Evolutionary conservation across 2,888 invertebrate genomes (phyloP).

Genomic region (Hypercompe scribonia): DNA sequence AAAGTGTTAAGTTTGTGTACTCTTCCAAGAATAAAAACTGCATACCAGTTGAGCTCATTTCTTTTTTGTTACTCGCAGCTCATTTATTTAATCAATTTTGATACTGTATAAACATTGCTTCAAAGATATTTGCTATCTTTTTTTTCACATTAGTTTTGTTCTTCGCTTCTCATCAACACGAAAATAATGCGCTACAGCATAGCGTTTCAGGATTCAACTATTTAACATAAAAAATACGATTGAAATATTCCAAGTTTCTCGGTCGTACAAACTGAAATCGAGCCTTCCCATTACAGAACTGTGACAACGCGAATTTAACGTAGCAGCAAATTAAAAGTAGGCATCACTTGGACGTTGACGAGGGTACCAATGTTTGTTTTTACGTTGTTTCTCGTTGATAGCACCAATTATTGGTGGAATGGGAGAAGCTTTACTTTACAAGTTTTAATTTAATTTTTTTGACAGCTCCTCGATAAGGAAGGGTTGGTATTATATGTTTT

Average conservation of each 20-base stretch:
- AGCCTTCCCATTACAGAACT: slow-evolving; percentile 19
- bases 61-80: no score
- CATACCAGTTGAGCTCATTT: no score
- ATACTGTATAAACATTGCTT: no score
- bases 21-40: no score
- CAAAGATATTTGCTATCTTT: no score
- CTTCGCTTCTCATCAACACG: no score
- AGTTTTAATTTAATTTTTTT: slow-evolving; percentile 21
- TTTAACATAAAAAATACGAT: slow-evolving; percentile 1
- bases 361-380: slow-evolving; percentile 59
- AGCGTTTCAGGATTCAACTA: no score
- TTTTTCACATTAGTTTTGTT: no score
- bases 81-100: no score
- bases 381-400: slow-evolving; percentile 44
- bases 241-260: not conserved
- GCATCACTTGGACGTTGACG: slow-evolving; percentile 69
- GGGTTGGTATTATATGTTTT: not conserved
- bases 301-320: slow-evolving; percentile 64
- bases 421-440: slow-evolving; percentile 32
- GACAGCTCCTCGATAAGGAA: slow-evolving; percentile 9
- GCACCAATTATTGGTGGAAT: slow-evolving; percentile 42
- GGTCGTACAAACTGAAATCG: slow-evolving; percentile 9
- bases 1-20: no score
- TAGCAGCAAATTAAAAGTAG: slow-evolving; percentile 73
- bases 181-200: no score